Percentiles rank a stretch among this genome's conserved stretches.
phyloP scores from a whole-genome alignment of 2,113 vertebrate species.

The Oreochromis niloticus region DNA sequence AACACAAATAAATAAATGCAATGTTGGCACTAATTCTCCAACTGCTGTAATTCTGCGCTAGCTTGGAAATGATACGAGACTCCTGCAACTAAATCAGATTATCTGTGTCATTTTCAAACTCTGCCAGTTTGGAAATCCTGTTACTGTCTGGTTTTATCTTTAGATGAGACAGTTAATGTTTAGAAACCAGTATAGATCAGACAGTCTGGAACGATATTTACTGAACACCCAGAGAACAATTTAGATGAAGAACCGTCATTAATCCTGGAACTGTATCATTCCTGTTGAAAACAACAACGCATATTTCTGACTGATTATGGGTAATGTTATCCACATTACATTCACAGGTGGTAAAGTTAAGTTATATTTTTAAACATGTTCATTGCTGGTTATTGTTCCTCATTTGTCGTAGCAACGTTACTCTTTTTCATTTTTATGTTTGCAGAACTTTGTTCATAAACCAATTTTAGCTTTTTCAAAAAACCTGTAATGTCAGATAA shows the following conservation, averaged over 20 bases:
- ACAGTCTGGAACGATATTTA: background rate
- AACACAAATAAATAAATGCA: background rate
- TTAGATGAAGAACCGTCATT: background rate
- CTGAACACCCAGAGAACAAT: background rate
- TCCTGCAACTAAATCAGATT: background rate
- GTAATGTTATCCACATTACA: background rate
- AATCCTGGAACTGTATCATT: background rate
- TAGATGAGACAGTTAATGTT: background rate
- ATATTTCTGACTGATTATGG: background rate
- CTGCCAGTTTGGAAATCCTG: background rate
- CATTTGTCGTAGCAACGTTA: background rate
- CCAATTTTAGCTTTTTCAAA: background rate
- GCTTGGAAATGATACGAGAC: background rate
- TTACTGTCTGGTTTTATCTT: background rate
- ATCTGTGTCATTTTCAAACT: background rate
- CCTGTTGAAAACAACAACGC: background rate
- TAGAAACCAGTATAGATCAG: background rate
- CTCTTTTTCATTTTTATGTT: background rate
- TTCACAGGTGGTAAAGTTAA: background rate
- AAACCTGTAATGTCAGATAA: background rate
- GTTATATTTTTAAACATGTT: background rate
- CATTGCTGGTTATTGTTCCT: background rate
- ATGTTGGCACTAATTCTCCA: background rate
- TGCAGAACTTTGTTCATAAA: background rate
- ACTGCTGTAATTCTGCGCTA: background rate